Evolutionary conservation across 2,797 vertebrate species (phyloP), one percentile per base, ranked within the genome.

Genomic region (Hippoglossus hippoglossus): DNA sequence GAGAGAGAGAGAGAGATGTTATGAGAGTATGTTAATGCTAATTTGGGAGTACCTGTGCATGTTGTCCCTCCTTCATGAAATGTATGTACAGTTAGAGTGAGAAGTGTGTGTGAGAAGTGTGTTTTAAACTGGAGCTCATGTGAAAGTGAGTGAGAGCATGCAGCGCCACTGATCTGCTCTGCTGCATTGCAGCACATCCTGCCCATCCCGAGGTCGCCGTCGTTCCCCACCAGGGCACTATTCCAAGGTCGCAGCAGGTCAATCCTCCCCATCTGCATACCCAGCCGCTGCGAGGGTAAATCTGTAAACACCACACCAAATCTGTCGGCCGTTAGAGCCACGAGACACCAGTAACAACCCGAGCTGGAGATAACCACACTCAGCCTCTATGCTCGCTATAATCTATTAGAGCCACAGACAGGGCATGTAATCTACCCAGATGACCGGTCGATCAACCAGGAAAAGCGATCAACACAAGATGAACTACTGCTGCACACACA

Each of bases 101-200:
- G 26, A 26, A 26, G 28, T 63, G 26, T 49, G 44, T 51, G 31
- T 67, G 25, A 26, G n/a, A 58, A 18, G 61, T 58, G 63, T 71
- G 63, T 24, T 60, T 24, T 18, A 25, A 53, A 36, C 57, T 60
- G 67, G 56, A 60, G 58, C 26, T 57, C 26, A 21, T 64, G 39
- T 44, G 31, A 5, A 31, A 22, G 71, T 64, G 85, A 6, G 75
- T 60, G 77, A 79, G 74, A 81, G 86, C 82, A 77, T 76, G 81
- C 84, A 89, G 87, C 63, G 55, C 83, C 87, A 67, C 84, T 79
- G 89, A 82, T 91, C 87, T 79, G 81, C 92, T 92, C 91, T 94
- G 87, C 93, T 94, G 94, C 94, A 95, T 91, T 95, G 94, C 94
- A 95, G 94, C 90, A 91, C 73, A 74, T 89, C 78, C 81, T 79